Percentiles rank a stretch among this genome's conserved stretches.
phyloP scores from a whole-genome alignment of 2,797 vertebrate species.

The Stomatorhinus walkeri region DNA sequence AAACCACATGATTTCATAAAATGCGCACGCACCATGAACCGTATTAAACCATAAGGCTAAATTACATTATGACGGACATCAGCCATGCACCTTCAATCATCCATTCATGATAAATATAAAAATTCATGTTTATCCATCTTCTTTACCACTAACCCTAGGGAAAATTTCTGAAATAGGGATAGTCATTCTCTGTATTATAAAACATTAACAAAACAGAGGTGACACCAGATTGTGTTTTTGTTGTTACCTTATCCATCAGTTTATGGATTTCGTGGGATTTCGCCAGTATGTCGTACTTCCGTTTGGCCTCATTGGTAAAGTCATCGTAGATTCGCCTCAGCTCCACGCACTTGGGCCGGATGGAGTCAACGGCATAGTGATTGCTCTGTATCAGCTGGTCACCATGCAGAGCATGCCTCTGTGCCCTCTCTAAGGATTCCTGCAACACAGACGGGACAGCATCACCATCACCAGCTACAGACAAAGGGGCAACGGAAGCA shows the following conservation, averaged over 20 bases:
- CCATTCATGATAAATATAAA: not conserved
- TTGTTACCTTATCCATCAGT: constrained; percentile 76
- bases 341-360: constrained; percentile 85
- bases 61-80: not conserved
- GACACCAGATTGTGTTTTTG: not conserved
- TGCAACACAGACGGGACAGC: constrained; percentile 38
- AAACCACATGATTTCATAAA: not conserved
- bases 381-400: constrained; percentile 90
- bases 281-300: constrained; percentile 72
- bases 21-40: not conserved
- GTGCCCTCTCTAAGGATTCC: constrained; percentile 79
- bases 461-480: not conserved
- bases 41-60: not conserved
- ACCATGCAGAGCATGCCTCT: constrained; percentile 74
- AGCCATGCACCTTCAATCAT: not conserved
- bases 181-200: not conserved
- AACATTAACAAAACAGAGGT: not conserved
- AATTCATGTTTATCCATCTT: not conserved
- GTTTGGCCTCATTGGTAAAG: constrained; percentile 84
- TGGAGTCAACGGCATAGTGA: constrained; percentile 84
- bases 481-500: not conserved
- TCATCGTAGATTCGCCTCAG: constrained; percentile 82
- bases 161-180: too few species aligned
- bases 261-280: constrained; percentile 80
- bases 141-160: not conserved